A percentile compares a stretch with the other conserved stretches of the same genome.
These are phyloP conservation scores for Alouatta palliata DNA, from an alignment of 2,113 vertebrate species.

Conservation along the genomic window DNA sequence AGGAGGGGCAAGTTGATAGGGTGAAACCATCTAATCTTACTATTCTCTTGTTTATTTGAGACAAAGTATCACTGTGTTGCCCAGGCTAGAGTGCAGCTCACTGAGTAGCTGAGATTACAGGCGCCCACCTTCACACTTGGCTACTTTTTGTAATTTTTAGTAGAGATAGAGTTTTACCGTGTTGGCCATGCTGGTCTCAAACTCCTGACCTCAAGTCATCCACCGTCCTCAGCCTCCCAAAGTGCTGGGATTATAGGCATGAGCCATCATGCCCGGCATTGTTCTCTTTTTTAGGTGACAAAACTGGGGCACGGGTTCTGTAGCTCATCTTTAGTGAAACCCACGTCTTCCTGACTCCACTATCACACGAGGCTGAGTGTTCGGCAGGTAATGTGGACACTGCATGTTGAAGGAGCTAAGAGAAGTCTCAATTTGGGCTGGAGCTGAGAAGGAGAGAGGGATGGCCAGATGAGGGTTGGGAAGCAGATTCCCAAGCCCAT, in stretches of 20 bases:
- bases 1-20: neutral
- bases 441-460: neutral
- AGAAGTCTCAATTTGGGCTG: neutral
- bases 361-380: neutral
- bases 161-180: too few relatives aligned
- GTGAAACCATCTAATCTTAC: neutral
- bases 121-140: too few relatives aligned
- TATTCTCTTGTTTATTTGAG: neutral
- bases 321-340: neutral
- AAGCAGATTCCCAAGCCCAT: neutral
- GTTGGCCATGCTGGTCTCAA: too few relatives aligned
- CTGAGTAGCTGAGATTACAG: too few relatives aligned
- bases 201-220: too few relatives aligned
- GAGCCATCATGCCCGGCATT: too few relatives aligned
- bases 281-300: neutral
- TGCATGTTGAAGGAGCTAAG: neutral
- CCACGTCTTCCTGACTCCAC: neutral
- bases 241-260: too few relatives aligned
- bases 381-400: rapidly evolving
- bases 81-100: too few relatives aligned
- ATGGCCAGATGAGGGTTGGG: too few relatives aligned
- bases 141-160: too few relatives aligned
- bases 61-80: too few relatives aligned
- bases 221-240: too few relatives aligned
- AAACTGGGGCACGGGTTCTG: neutral